Base-by-base conservation (phyloP, 92 coral and sea anemone species). In the Actinostola sp. region DNA sequence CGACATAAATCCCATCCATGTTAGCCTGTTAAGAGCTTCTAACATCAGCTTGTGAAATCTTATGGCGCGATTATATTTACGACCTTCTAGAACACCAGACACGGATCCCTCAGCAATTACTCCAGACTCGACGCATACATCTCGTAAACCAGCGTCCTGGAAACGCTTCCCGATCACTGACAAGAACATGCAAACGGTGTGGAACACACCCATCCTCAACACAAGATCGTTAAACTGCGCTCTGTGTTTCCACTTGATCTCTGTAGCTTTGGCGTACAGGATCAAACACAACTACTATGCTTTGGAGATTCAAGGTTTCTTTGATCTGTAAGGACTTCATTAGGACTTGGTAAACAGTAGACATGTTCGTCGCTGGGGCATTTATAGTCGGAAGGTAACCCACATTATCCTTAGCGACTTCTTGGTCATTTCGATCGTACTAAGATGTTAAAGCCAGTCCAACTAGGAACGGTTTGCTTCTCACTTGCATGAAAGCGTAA, bases 311-410 rank as follows among this genome's bases (percentile, higher is more conserved):
- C 11, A 77, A 82, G 8, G 39, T 27, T 62, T 77, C 78, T 42
- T 74, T 86, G 49, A 75, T 63, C 63, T 79, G 56, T 12, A 61
- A 42, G 24, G 83, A 78, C 20, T 68, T 65, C 30, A 38, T 31
- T 30, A 79, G 48, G 45, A 88, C 75, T 20, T 77, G 66, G 19
- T 88, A 33, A 29, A 86, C 85, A 39, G 92, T 88, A 51, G 83
- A 76, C 82, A 88, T 77, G 71, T 88, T 68, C 0, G 88, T 88
- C 21, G 88, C 88, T 30, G 88, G 87, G 39, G 88, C 82, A 31
- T 82, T 56, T 33, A 84, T 75, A 1, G 84, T 77, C 21, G 93
- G 86, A 12, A 83, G 86, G 34, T 83, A 88, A 5, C 83, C 84
- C 36, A 88, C 39, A 48, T 61, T 88, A 66, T 81, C 88, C 59